Evolutionary conservation across 1,140 invertebrate genomes (phyloP).

Genomic region (Trachymyrmex cornetzi): DNA sequence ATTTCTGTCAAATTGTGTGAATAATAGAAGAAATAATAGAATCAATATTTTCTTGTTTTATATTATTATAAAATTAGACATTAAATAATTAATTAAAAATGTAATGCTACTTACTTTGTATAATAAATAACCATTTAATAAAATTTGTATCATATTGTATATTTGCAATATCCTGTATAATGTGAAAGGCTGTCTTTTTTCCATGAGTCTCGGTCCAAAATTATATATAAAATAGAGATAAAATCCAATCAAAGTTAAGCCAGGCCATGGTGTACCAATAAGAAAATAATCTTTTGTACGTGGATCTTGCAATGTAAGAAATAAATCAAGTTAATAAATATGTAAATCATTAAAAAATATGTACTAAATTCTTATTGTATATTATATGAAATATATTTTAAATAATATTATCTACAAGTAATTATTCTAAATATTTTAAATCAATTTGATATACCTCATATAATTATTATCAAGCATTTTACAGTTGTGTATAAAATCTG

Average conservation of each 20-base stretch:
- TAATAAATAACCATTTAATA: conserved; percentile 89
- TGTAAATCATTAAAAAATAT: neutral
- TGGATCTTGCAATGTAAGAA: conserved; percentile 86
- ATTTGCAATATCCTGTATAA: conserved; percentile 90
- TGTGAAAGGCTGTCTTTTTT: conserved; percentile 90
- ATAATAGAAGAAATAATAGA: neutral
- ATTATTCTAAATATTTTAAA: conserved; percentile 3
- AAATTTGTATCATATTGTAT: conserved; percentile 92
- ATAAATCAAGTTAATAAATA: conserved; percentile 23
- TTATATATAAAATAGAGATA: conserved; percentile 90
- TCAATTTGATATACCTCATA: neutral
- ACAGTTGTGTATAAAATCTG: neutral
- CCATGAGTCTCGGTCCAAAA: conserved; percentile 92
- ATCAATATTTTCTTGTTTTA: neutral
- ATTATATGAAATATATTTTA: neutral
- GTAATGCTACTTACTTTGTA: conserved; percentile 87
- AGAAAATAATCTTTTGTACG: conserved; percentile 89
- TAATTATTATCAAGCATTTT: neutral
- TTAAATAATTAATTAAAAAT: conserved; percentile 32
- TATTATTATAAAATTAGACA: neutral
- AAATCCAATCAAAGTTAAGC: conserved; percentile 87
- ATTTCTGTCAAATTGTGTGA: neutral
- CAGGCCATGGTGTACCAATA: conserved; percentile 88
- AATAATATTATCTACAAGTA: neutral
- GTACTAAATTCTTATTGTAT: neutral